Base-by-base conservation (phyloP, 1,140 invertebrate genomes). In the Diachasmimorpha longicaudata region DNA sequence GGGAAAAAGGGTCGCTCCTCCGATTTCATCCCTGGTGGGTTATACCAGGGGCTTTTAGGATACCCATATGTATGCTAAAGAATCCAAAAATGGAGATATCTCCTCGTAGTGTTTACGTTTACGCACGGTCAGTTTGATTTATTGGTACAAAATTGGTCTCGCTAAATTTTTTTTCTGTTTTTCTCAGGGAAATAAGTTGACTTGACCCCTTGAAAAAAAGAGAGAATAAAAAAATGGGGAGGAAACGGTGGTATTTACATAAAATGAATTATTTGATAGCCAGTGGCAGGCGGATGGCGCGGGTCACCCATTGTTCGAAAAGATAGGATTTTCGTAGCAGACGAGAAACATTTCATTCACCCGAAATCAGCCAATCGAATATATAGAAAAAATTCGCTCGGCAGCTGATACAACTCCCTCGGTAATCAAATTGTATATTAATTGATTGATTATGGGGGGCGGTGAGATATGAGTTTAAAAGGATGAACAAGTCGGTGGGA, bases 201-300 rank as follows among this genome's bases (percentile, higher is more conserved):
- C 66, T 63, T 31, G 58, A 68, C 66, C 66, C 36, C n/a, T 66
- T 31, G 21, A 36, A 31, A 66, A 21, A 66, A 25, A 63, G n/a
- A 13, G 16, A 36, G 44, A 39, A 73, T 14, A 9, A 16, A n/a
- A n/a, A 13, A n/a, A 44, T n/a, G 23, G 55, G 36, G 16, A 52
- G 69, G 79, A 80, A 74, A 63, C 9, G 21, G 37, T 13, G 48
- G 36, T 19, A 87, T 88, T 88, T 88, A 85, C 86, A 88, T 88
- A 86, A 86, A 85, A 85, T 88, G 86, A 88, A 87, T 87, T 88
- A 88, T 87, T 87, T 82, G 81, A 85, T 66, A 78, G 72, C 75
- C 63, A 66, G 69, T 39, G 77, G 39, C n/a, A 23, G 36, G 23
- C 23, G 14, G 48, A 36, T 16, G 37, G 21, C 46, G 23, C 23